These are phyloP conservation scores for Lamellibrachia luymesi DNA, from an alignment of 1,140 invertebrate species.

Conservation along the genomic window DNA sequence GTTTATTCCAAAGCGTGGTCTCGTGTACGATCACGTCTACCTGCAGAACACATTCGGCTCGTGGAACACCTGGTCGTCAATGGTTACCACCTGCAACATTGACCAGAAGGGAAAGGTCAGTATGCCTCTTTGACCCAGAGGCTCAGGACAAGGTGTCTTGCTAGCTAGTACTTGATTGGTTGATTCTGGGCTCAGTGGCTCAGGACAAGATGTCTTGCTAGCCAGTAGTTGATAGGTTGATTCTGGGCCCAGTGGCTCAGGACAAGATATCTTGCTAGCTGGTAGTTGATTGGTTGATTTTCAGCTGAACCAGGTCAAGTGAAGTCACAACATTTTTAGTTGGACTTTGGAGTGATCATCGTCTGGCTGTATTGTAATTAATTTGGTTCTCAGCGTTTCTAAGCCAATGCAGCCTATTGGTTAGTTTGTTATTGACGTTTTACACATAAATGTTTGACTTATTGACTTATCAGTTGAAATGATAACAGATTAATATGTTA, in stretches of 20 bases:
- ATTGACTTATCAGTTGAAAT: background rate
- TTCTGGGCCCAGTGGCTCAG: no score
- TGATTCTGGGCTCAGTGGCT: no score
- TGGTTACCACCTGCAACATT: conserved; percentile 36
- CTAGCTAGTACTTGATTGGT: no score
- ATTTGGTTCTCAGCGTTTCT: background rate
- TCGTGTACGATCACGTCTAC: conserved; percentile 54
- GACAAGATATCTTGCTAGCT: no score
- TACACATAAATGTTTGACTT: background rate
- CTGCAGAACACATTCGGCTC: conserved; percentile 46
- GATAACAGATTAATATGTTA: background rate
- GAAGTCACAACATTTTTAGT: background rate
- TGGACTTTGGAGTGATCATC: background rate
- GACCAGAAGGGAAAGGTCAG: conserved; percentile 34
- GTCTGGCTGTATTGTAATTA: background rate
- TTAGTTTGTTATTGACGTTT: background rate
- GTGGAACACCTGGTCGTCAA: conserved; percentile 50
- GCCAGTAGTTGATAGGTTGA: background rate
- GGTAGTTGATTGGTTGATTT: no score
- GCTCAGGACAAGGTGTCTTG: no score
- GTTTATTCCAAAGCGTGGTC: conserved; percentile 63
- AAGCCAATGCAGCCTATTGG: background rate
- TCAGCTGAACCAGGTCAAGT: background rate
- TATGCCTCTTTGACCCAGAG: background rate
- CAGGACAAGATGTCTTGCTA: background rate